Evolutionary conservation across 2,888 invertebrate genomes (phyloP), one percentile per base, ranked within the genome.

Genomic region (Drosophila conformis): DNA sequence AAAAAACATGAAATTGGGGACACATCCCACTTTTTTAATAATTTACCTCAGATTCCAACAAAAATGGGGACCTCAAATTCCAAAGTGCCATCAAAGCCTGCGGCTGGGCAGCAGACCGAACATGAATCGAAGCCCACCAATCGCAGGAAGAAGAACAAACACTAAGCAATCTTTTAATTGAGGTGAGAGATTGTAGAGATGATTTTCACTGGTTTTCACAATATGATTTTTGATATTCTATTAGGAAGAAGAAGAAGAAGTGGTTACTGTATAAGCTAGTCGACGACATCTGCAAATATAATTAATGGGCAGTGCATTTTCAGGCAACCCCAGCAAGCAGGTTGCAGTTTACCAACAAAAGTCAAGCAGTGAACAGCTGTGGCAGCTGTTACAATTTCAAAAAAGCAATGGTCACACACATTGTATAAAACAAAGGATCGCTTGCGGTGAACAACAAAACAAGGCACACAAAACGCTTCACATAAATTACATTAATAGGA

Each of bases 401-500:
- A 46, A 46, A 25, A 7, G 21, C 21, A 46, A 46, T 25, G 7
- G 13, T 2, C 15, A 10, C 13, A 35, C 21, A 54, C 53, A 15
- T n/a, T 72, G 56, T 60, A 48, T 40, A 49, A 49, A 61, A 80
- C 69, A 83, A 76, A 82, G 73, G 87, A 87, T 76, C 77, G 75
- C 76, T 74, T 87, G 83, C 56, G 83, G 83, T 80, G 53, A 60
- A 53, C 29, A 64, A 52, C 67, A 59, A 68, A 46, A 85, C 85
- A 74, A 73, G 73, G 73, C 70, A 72, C 62, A 58, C 63, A 62
- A 83, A 82, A 82, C 82, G 89, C 87, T 87, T 77, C 60, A 82
- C 85, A 87, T 89, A 87, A 87, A 87, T 89, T 89, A 78, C 82
- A 87, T 86, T 78, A 73, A 85, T 80, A 69, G 71, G 42, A 68